phyloP scores from a whole-genome alignment of 1,140 invertebrate genomes.

The Condylostylus longicornis region DNA sequence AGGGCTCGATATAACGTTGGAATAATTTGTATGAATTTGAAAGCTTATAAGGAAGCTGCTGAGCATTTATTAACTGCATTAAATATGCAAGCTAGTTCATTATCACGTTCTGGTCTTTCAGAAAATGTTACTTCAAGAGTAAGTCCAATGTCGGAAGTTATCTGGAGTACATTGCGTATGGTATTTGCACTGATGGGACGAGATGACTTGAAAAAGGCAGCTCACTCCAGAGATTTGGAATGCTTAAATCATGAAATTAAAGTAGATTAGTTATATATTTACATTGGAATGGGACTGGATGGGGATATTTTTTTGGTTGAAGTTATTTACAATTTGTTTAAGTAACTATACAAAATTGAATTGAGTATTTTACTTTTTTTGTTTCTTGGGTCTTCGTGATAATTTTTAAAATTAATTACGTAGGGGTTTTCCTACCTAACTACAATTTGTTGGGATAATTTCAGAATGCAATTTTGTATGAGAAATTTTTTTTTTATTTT shows the following conservation, averaged over 20 bases:
- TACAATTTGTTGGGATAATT: too few relatives aligned
- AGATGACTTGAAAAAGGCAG: slow-evolving; percentile 55
- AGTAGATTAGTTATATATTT: slow-evolving; percentile 49
- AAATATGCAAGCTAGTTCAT: slow-evolving; percentile 77
- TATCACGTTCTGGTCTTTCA: slow-evolving; percentile 36
- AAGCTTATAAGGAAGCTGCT: slow-evolving; percentile 82
- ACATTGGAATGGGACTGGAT: slow-evolving; percentile 33
- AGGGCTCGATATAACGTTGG: slow-evolving; percentile 94
- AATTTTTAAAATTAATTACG: too few relatives aligned
- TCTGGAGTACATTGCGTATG: slow-evolving; percentile 89
- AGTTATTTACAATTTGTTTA: too few relatives aligned
- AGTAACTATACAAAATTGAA: too few relatives aligned
- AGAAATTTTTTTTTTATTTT: too few relatives aligned
- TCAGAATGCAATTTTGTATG: too few relatives aligned
- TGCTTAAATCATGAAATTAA: too few relatives aligned
- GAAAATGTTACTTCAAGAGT: slow-evolving; percentile 28
- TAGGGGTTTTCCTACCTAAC: too few relatives aligned
- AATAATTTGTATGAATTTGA: slow-evolving; percentile 94
- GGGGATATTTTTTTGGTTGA: slow-evolving; percentile 10
- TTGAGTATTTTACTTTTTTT: too few relatives aligned
- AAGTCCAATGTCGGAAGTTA: slow-evolving; percentile 76
- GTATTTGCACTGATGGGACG: slow-evolving; percentile 75
- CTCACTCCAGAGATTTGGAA: slow-evolving; percentile 60
- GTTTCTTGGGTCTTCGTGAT: too few relatives aligned
- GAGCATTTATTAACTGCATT: slow-evolving; percentile 89